Base-by-base conservation (phyloP, 1,140 invertebrate genomes). In the Oedothorax gibbosus region DNA sequence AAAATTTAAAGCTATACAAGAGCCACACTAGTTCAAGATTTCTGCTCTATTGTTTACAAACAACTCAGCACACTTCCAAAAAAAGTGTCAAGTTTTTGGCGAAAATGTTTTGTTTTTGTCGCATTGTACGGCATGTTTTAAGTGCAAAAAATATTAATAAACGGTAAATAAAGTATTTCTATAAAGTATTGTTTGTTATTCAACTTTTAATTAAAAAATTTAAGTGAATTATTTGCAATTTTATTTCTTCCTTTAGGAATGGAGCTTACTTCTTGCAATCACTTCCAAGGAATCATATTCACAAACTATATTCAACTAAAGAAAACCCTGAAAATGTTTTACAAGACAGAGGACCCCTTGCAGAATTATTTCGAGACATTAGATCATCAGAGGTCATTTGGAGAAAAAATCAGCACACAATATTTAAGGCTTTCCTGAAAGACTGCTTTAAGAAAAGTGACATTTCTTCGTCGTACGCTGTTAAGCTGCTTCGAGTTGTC, bases 381-480 rank as follows among this genome's bases (percentile, higher is more conserved):
- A 54, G 53, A 56, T 57, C 11, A 11, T 35, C n/a, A 72, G 81
- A 84, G 68, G 66, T 12, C 9, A 8, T 57, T 9, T 84, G 72
- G 71, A 66, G 21, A 57, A 75, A 75, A 57, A 7, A 54, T 4
- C 21, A 15, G 57, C 21, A 53, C 62, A 50, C 49, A 5, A 18
- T 35, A 10, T 73, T 82, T 54, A 57, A 73, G n/a, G 73, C 14
- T 4, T 15, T 50, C 50, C 10, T 82, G 14, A 4, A 64, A 51
- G 20, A 73, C 12, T 73, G 69, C 64, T 82, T 73, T 65, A 51
- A 15, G 9, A 81, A 66, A 60, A 73, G 54, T 53, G 57, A 64
- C 62, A 20, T 11, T 20, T 82, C 80, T 15, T 35, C 65, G 2
- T 15, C 68, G 14, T 60, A 82, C 18, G 14, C 15, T 21, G n/a